These are phyloP conservation scores for Cynopterus brachyotis DNA, from an alignment of 2,113 vertebrate genomes.

Conservation along the genomic window DNA sequence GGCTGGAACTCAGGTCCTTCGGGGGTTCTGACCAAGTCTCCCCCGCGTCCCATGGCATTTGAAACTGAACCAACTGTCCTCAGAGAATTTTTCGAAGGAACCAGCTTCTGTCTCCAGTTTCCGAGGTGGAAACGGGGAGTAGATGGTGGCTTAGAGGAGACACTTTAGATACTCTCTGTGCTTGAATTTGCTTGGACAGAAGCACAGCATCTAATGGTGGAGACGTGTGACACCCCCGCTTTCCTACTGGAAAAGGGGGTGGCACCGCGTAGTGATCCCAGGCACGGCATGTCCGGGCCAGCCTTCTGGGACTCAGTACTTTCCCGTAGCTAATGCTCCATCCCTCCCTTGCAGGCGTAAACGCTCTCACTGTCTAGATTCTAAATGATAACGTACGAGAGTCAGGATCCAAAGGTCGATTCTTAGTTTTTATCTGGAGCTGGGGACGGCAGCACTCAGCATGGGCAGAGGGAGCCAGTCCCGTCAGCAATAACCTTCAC, in stretches of 20 bases:
- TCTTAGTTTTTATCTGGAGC: background rate
- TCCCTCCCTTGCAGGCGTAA: background rate
- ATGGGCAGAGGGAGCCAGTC: background rate
- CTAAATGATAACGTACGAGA: accelerated
- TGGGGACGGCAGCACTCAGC: background rate
- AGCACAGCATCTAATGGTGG: background rate
- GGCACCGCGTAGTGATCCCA: background rate
- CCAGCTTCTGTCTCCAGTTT: background rate
- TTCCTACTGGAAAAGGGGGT: background rate
- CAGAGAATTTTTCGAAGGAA: background rate
- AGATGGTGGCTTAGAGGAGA: background rate
- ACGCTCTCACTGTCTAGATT: background rate
- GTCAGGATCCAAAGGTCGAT: background rate
- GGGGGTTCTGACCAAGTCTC: background rate
- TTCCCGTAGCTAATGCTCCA: background rate
- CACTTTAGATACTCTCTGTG: background rate
- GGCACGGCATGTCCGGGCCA: background rate
- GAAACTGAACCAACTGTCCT: background rate
- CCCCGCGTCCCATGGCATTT: background rate
- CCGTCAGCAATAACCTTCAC: background rate
- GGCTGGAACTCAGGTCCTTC: too few relatives aligned
- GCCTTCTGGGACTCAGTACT: background rate
- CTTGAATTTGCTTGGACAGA: background rate
- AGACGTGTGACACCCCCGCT: background rate
- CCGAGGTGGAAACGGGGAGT: background rate